These are phyloP conservation scores for Buceros bicornis DNA, from an alignment of 2,797 vertebrate genomes.

Conservation along the genomic window DNA sequence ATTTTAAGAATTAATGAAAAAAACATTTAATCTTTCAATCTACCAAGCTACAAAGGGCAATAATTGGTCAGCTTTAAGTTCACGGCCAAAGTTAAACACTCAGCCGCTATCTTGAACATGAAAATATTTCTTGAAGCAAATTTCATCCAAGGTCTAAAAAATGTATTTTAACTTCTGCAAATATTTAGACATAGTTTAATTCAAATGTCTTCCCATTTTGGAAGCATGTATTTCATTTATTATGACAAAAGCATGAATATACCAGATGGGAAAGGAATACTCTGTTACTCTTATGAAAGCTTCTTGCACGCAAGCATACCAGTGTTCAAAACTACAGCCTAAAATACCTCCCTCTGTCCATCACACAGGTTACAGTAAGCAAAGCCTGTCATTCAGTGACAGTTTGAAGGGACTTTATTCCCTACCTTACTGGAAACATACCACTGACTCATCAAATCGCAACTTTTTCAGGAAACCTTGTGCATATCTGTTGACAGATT, in stretches of 20 bases:
- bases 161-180: slow-evolving; percentile 13
- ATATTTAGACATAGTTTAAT: slow-evolving; percentile 55
- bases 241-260: not conserved
- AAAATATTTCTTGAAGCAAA: not conserved
- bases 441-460: not conserved
- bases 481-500: not conserved
- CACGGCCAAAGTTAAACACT: not conserved
- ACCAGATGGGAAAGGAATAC: slow-evolving; percentile 50
- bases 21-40: not conserved
- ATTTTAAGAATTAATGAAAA: not conserved
- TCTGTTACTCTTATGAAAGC: slow-evolving; percentile 20
- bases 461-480: slow-evolving; percentile 40
- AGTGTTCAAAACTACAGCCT: slow-evolving; percentile 33
- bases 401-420: slow-evolving; percentile 4
- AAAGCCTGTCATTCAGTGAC: slow-evolving; percentile 28
- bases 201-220: slow-evolving; percentile 24
- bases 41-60: not conserved
- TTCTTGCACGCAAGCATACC: slow-evolving; percentile 42
- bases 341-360: slow-evolving; percentile 36
- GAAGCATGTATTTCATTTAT: slow-evolving; percentile 56
- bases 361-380: slow-evolving; percentile 19
- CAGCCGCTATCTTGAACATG: not conserved
- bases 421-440: slow-evolving; percentile 38
- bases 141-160: slow-evolving; percentile 12
- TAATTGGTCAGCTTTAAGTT: not conserved